These are phyloP conservation scores for Rhagologus leucostigma DNA, from an alignment of 2,113 vertebrate species.

Conservation along the genomic window DNA sequence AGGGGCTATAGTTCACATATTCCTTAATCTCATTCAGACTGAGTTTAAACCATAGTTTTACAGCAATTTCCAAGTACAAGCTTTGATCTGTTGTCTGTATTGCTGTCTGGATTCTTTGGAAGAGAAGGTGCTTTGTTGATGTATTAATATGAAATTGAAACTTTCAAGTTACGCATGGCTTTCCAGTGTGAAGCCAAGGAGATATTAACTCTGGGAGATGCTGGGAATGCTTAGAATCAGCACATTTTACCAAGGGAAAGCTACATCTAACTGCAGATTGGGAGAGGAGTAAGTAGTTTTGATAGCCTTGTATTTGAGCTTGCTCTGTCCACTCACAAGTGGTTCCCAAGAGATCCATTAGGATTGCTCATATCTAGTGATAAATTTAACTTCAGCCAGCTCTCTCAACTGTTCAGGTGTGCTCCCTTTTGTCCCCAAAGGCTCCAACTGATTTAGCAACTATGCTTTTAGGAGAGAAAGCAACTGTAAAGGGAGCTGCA, in stretches of 20 bases:
- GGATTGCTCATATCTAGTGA: background rate
- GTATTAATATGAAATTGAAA: background rate
- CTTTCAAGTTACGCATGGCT: background rate
- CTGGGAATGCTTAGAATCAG: background rate
- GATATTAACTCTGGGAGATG: background rate
- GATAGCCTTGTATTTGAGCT: background rate
- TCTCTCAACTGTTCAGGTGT: background rate
- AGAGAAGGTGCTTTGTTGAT: background rate
- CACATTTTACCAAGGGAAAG: background rate
- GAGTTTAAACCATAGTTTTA: background rate
- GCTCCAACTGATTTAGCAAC: background rate
- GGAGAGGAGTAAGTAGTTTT: background rate
- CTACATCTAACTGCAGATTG: background rate
- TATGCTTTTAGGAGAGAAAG: background rate
- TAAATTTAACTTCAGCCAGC: background rate
- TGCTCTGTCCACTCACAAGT: background rate
- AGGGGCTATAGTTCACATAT: background rate
- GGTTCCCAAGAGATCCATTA: background rate
- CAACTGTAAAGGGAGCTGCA: background rate
- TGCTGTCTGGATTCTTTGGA: background rate
- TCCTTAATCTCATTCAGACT: background rate
- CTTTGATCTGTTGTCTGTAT: background rate
- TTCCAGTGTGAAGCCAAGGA: background rate
- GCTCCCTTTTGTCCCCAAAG: background rate
- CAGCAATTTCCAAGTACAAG: background rate